These are phyloP conservation scores for Microchrysa polita DNA, from an alignment of 2,888 invertebrate species.

Conservation along the genomic window DNA sequence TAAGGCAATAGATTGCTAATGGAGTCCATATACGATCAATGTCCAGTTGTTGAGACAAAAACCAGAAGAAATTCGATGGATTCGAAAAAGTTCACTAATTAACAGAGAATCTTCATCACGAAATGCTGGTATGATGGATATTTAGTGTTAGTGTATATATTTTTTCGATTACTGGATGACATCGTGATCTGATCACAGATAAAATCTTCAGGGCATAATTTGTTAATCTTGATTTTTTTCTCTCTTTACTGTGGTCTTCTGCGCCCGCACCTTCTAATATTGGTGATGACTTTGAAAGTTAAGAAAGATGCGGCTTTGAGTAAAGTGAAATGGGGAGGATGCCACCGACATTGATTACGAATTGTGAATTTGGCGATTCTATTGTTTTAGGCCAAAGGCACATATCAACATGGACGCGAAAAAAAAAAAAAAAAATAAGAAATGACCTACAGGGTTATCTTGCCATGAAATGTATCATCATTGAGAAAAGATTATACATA, in stretches of 20 bases:
- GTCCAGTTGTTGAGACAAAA: conserved; percentile 24
- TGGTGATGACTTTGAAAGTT: conserved; percentile 5
- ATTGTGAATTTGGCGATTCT: too few species aligned
- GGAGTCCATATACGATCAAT: conserved; percentile 25
- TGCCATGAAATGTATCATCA: too few species aligned
- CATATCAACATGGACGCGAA: too few species aligned
- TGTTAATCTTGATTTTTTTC: conserved; percentile 35
- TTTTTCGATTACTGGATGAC: conserved; percentile 21
- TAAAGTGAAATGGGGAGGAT: too few species aligned
- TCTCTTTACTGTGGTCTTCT: background rate
- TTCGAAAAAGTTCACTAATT: background rate
- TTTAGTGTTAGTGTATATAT: conserved; percentile 5
- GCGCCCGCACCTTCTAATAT: background rate
- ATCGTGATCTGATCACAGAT: conserved; percentile 32
- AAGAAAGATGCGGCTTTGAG: background rate
- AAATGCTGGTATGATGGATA: conserved; percentile 5
- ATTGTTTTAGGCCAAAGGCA: too few species aligned
- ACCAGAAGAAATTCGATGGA: background rate
- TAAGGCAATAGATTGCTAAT: background rate
- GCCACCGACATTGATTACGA: too few species aligned
- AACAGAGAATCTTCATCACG: conserved; percentile 2
- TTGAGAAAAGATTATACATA: too few species aligned
- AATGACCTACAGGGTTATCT: too few species aligned
- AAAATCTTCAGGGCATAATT: background rate
- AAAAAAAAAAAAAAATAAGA: too few species aligned